phyloP scores from a whole-genome alignment of 1,140 invertebrate species.

The Gonioctena quinquepunctata region DNA sequence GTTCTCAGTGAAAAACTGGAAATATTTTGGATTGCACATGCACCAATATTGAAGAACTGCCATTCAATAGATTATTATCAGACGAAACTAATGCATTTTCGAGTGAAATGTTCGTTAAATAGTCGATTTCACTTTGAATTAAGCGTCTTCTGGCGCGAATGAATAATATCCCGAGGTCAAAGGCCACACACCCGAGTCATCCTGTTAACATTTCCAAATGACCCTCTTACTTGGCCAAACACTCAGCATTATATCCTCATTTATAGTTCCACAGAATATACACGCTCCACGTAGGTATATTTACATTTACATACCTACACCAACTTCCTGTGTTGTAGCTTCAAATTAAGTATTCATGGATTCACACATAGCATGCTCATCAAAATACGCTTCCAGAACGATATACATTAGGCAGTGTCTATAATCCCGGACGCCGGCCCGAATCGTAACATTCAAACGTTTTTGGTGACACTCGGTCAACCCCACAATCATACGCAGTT shows the following conservation, averaged over 20 bases:
- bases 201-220: background rate
- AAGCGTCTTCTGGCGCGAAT: too few relatives aligned
- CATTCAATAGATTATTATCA: too few relatives aligned
- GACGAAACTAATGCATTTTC: too few relatives aligned
- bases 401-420: background rate
- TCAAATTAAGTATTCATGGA: slow-evolving; percentile 3
- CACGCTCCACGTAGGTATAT: background rate
- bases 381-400: slow-evolving; percentile 1
- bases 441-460: too few relatives aligned
- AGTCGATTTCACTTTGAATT: too few relatives aligned
- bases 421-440: background rate
- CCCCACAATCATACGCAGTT: too few relatives aligned
- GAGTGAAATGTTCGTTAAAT: too few relatives aligned
- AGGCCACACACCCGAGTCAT: background rate
- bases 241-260: background rate
- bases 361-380: background rate
- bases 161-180: background rate
- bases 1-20: too few relatives aligned
- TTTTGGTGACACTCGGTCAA: too few relatives aligned
- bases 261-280: background rate
- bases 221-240: background rate
- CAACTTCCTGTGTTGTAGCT: slow-evolving; percentile 5
- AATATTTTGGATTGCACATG: too few relatives aligned
- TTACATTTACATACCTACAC: slow-evolving; percentile 7
- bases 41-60: too few relatives aligned